Conservation (phyloP, 2,797 vertebrate species). For the Zalophus californianus region DNA sequence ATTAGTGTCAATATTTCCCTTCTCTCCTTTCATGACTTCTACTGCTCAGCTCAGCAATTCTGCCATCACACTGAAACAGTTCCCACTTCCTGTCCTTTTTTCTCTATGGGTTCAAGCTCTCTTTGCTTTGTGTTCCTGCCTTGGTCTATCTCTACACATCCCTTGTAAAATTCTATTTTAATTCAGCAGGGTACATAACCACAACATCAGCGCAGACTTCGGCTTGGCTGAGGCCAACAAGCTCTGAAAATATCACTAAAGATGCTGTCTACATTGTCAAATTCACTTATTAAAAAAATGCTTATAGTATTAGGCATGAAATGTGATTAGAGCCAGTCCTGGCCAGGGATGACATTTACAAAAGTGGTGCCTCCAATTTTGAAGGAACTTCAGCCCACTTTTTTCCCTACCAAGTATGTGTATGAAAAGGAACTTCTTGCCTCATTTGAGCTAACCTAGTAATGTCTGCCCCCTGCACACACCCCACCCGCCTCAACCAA, state of each 20-base stretch:
- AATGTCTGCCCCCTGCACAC: neutral
- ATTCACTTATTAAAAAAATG: slow-evolving; percentile 60
- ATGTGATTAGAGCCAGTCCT: neutral
- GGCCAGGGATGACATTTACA: neutral
- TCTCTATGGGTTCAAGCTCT: neutral
- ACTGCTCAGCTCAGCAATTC: neutral
- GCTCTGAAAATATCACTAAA: slow-evolving; percentile 41
- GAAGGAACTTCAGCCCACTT: neutral
- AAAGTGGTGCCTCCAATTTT: neutral
- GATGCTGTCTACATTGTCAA: slow-evolving; percentile 39
- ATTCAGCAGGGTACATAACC: neutral
- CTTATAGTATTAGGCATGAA: slow-evolving; percentile 58
- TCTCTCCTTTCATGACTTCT: neutral
- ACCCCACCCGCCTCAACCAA: too few species aligned
- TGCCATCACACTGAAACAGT: neutral
- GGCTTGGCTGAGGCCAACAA: slow-evolving; percentile 2
- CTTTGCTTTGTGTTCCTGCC: neutral
- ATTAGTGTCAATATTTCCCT: neutral
- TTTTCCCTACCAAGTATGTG: neutral
- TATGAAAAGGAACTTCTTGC: neutral
- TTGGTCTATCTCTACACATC: neutral
- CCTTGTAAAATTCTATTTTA: slow-evolving; percentile 50
- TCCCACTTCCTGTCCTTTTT: neutral
- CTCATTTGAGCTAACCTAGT: neutral
- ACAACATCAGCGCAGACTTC: neutral